A percentile compares a stretch with the other conserved stretches of the same genome.
Evolutionary conservation across 2,888 invertebrate species (phyloP).

Genomic region (Dynastes maya): DNA sequence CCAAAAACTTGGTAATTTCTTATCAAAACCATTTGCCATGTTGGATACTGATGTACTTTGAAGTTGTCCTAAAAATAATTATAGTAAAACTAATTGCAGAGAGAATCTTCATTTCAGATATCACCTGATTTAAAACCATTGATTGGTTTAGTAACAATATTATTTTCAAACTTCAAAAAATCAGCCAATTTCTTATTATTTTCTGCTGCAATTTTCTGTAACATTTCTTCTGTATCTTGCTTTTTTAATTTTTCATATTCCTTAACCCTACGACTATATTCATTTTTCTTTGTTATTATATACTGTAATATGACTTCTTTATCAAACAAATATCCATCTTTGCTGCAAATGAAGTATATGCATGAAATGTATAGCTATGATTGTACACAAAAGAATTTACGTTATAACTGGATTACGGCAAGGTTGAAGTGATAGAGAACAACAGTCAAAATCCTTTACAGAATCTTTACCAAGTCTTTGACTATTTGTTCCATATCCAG

Average conservation of each 20-base stretch:
- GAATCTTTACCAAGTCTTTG: slow-evolving; percentile 95
- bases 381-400: slow-evolving; percentile 69
- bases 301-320: slow-evolving; percentile 97
- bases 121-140: slow-evolving; percentile 66
- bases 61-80: slow-evolving; percentile 53
- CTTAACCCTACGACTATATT: slow-evolving; percentile 90
- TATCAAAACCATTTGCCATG: slow-evolving; percentile 83
- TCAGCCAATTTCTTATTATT: slow-evolving; percentile 83
- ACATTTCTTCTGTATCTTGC: slow-evolving; percentile 80
- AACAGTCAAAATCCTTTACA: slow-evolving; percentile 97
- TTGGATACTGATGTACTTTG: slow-evolving; percentile 76
- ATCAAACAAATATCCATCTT: slow-evolving; percentile 95
- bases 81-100: slow-evolving; percentile 32
- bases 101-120: background rate
- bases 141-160: slow-evolving; percentile 75
- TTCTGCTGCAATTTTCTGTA: slow-evolving; percentile 82
- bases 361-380: background rate
- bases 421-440: slow-evolving; percentile 96
- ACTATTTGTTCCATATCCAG: slow-evolving; percentile 92
- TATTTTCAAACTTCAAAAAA: slow-evolving; percentile 88
- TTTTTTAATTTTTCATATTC: slow-evolving; percentile 92
- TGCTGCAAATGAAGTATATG: slow-evolving; percentile 63
- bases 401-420: slow-evolving; percentile 94
- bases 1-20: slow-evolving; percentile 96
- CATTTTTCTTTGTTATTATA: slow-evolving; percentile 94